Evolutionary conservation across 1,140 invertebrate species (phyloP).

Genomic region (Ruditapes philippinarum): DNA sequence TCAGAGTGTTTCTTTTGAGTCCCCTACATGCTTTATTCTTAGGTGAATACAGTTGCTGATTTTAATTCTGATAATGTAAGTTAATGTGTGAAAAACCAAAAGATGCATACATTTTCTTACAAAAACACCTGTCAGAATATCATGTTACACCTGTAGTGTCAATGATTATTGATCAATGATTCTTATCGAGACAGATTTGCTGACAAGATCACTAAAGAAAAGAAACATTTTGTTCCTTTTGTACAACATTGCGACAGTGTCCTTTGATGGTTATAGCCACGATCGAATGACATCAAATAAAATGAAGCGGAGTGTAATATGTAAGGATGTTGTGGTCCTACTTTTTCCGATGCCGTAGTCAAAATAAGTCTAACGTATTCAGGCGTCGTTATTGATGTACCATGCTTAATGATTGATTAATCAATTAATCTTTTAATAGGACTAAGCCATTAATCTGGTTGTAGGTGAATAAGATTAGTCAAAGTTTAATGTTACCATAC

Average conservation of each 20-base stretch:
- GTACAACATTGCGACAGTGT: neutral
- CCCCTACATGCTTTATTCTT: too few species aligned
- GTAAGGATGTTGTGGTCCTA: neutral
- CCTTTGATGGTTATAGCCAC: neutral
- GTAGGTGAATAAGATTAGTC: constrained; percentile 16
- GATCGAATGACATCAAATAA: neutral
- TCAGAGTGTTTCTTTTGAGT: too few species aligned
- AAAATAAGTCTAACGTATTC: neutral
- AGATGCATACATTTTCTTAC: too few species aligned
- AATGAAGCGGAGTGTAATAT: neutral
- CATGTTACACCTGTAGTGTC: neutral
- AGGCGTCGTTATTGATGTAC: neutral
- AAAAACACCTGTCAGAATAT: neutral
- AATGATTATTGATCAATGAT: neutral
- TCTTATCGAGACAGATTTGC: neutral
- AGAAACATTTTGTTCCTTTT: constrained; percentile 1
- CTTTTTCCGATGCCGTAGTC: neutral
- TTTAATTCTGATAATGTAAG: too few species aligned
- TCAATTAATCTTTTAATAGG: constrained; percentile 10
- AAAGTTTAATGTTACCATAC: constrained; percentile 8
- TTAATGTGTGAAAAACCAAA: too few species aligned
- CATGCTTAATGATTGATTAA: neutral
- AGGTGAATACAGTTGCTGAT: too few species aligned
- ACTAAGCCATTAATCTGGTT: constrained; percentile 11
- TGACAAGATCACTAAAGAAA: neutral